These are phyloP conservation scores for Lates calcarifer DNA, from an alignment of 2,113 vertebrate genomes.

Conservation along the genomic window DNA sequence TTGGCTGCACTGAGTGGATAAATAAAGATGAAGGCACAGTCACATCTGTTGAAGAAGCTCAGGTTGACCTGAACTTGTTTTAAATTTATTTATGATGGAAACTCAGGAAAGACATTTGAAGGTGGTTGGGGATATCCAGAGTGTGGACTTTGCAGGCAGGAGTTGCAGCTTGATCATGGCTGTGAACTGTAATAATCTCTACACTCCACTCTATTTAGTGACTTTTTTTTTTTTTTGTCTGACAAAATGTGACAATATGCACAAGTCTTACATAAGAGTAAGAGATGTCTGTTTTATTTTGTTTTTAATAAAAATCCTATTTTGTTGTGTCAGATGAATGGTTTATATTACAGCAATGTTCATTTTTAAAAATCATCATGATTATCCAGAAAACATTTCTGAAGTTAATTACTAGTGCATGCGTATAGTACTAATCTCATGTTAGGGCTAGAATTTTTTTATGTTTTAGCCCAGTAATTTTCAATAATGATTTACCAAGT, in stretches of 20 bases:
- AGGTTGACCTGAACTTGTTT: conserved; percentile 49
- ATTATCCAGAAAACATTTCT: background rate
- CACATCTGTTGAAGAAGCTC: conserved; percentile 15
- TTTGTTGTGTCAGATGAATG: conserved; percentile 25
- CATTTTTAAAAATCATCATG: background rate
- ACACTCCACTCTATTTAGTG: conserved; percentile 24
- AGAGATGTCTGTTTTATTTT: conserved; percentile 36
- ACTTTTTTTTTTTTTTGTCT: conserved; percentile 18
- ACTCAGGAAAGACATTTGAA: conserved; percentile 47
- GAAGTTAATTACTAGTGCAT: background rate
- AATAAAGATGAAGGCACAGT: conserved; percentile 48
- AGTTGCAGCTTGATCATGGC: conserved; percentile 17
- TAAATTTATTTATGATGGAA: conserved; percentile 65
- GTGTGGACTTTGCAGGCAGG: conserved; percentile 17
- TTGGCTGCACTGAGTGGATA: conserved; percentile 29
- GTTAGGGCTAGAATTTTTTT: background rate
- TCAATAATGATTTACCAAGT: conserved; percentile 5
- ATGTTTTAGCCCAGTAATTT: background rate
- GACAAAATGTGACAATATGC: conserved; percentile 24
- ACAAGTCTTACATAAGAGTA: background rate
- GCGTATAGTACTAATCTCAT: background rate
- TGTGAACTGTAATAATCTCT: conserved; percentile 23
- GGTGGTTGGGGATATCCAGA: conserved; percentile 37
- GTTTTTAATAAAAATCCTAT: conserved; percentile 50
- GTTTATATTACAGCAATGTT: background rate